phyloP scores from a whole-genome alignment of 2,888 invertebrate species.

The Palloptera scutellata region DNA sequence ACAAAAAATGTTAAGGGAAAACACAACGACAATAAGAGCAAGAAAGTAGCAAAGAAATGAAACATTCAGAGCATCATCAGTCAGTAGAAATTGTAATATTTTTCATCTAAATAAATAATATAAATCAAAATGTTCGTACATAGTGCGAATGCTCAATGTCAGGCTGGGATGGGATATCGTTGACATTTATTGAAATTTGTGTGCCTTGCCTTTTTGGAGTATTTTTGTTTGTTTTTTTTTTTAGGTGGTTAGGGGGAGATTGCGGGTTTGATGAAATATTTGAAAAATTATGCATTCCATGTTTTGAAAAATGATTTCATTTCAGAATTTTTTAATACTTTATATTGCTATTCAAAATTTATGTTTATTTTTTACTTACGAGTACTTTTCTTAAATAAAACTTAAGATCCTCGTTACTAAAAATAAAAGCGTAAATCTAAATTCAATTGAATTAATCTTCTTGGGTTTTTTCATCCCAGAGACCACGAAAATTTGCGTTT shows the following conservation, averaged over 20 bases:
- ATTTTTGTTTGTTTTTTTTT: conserved; percentile 2
- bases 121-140: conserved; percentile 17
- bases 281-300: conserved; percentile 17
- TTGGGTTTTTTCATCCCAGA: not conserved
- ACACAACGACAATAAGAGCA: not conserved
- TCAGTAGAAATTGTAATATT: conserved; percentile 29
- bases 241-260: too few species aligned
- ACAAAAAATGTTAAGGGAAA: not conserved
- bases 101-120: conserved; percentile 12
- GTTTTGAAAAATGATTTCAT: conserved; percentile 12
- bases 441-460: not conserved
- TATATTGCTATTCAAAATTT: too few species aligned
- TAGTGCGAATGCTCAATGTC: not conserved
- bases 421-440: too few species aligned
- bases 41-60: not conserved
- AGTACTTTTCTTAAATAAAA: too few species aligned
- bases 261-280: conserved; percentile 9
- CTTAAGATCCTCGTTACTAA: too few species aligned
- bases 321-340: conserved; percentile 5
- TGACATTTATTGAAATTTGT: conserved; percentile 32
- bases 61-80: conserved; percentile 8
- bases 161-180: not conserved
- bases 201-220: conserved; percentile 6
- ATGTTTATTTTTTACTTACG: too few species aligned
- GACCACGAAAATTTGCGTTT: conserved; percentile 2